Base-by-base conservation (phyloP, 2,888 invertebrate species). In the Odontomyia ornata region DNA sequence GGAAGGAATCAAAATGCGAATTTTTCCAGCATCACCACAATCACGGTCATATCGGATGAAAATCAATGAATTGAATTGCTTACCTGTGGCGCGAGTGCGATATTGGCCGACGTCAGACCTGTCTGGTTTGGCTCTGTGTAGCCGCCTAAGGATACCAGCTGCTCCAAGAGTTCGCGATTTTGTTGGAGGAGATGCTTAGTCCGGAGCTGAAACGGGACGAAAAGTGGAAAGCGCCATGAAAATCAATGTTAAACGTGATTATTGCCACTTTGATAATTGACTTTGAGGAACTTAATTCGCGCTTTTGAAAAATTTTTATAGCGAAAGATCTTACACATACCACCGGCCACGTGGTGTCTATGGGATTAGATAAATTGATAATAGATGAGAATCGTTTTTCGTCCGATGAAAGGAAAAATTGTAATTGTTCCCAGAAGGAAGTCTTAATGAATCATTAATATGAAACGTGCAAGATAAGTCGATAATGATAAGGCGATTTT, bases 171-270 rank as follows among this genome's bases (percentile, higher is more conserved):
- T 86, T 98, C 98, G 82, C 96, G 93, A 88, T 99, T 99, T 85
- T 98, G 97, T 73, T 96, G 92, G 81, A 99, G 88, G 79, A 99
- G 89, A 87, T 98, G 98, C 85, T 98, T 97, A 5, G 97, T 97
- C 81, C 97, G 91, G 18, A 97, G 89, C 91, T 91, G 85, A 21
- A 73, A 73, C 13, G 69, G 36, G 36, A 36, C n/a, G 9, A 28
- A 27, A 36, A 36, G 30, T 7, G 21, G 65, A 65, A 65, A 64
- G 36, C 36, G 36, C 36, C 36, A 30, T 28, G 18, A 65, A 65
- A 65, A 65, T 36, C 15, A 65, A 65, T 65, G 36, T 15, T 25
- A 25, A 25, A 21, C 11, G 25, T 23, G 11, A 5, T 60, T 60
- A 60, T 60, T 60, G 23, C 21, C 18, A 60, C 57, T 21, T 60